A percentile compares a stretch with the other conserved stretches of the same genome.
phyloP scores from a whole-genome alignment of 1,140 invertebrate species.

The Zaprionus taronus region DNA sequence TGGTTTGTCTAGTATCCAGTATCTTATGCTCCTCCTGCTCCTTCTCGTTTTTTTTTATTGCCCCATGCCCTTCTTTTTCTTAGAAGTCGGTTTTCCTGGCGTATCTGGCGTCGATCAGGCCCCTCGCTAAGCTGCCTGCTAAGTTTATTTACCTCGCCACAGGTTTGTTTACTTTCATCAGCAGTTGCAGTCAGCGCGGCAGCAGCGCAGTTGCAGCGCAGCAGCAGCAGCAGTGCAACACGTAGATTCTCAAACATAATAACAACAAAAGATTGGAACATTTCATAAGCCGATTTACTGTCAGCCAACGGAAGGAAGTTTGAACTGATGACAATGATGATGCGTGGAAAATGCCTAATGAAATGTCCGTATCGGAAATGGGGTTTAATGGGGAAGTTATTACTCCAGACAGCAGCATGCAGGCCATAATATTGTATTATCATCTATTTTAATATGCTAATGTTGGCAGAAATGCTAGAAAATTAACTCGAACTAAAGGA shows the following conservation, averaged over 20 bases:
- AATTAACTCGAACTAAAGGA: neutral
- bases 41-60: conserved; percentile 58
- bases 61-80: conserved; percentile 55
- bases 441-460: conserved; percentile 67
- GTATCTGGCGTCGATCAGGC: conserved; percentile 59
- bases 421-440: conserved; percentile 42
- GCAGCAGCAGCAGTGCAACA: conserved; percentile 22
- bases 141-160: conserved; percentile 71
- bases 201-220: conserved; percentile 20
- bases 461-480: conserved; percentile 17
- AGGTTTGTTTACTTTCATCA: conserved; percentile 61
- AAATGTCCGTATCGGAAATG: conserved; percentile 41
- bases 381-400: conserved; percentile 42
- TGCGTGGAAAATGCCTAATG: conserved; percentile 69
- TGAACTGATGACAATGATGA: conserved; percentile 63
- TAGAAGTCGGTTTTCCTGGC: conserved; percentile 72
- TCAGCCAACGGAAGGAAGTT: conserved; percentile 71
- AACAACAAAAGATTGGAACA: conserved; percentile 26
- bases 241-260: neutral
- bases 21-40: conserved; percentile 41
- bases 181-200: conserved; percentile 8
- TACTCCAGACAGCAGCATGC: neutral
- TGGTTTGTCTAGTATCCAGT: conserved; percentile 73
- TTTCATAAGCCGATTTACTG: conserved; percentile 69
- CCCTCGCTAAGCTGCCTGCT: conserved; percentile 42